These are phyloP conservation scores for Oxyscelio sp. DNA, from an alignment of 2,888 invertebrate species.

Conservation along the genomic window DNA sequence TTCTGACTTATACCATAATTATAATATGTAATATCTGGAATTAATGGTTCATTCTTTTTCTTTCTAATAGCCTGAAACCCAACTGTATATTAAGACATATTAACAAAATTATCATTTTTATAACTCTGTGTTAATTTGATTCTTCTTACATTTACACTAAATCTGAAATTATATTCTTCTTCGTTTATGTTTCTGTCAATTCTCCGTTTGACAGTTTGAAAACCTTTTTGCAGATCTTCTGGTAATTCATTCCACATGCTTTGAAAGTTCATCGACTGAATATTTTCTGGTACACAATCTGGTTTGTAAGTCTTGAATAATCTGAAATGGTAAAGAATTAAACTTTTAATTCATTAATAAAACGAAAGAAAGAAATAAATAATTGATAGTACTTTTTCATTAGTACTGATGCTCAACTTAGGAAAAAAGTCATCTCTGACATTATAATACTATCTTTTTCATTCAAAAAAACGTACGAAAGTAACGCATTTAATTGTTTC, in stretches of 20 bases:
- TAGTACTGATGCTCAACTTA: no score
- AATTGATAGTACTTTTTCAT: no score
- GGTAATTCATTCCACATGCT: slow-evolving; percentile 85
- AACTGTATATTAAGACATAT: no score
- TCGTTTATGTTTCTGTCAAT: slow-evolving; percentile 60
- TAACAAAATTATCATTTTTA: no score
- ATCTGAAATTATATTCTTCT: slow-evolving; percentile 57
- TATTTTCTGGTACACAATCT: slow-evolving; percentile 86
- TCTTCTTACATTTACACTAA: background rate
- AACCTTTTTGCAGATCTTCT: slow-evolving; percentile 79
- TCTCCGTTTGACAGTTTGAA: slow-evolving; percentile 83
- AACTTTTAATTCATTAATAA: no score
- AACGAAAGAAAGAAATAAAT: no score
- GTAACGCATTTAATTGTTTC: slow-evolving; percentile 83
- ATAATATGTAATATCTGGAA: slow-evolving; percentile 85
- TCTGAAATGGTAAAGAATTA: slow-evolving; percentile 75
- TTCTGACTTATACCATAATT: slow-evolving; percentile 84
- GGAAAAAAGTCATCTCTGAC: no score
- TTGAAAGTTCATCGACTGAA: slow-evolving; percentile 84
- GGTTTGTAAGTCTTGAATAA: slow-evolving; percentile 87
- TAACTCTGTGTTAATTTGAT: slow-evolving; percentile 4
- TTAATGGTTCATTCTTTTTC: slow-evolving; percentile 69
- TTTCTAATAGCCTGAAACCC: slow-evolving; percentile 37
- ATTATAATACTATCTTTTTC: no score
- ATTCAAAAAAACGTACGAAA: slow-evolving; percentile 85